These are phyloP conservation scores for Geotrupes spiniger DNA, from an alignment of 2,888 invertebrate species.

Conservation along the genomic window DNA sequence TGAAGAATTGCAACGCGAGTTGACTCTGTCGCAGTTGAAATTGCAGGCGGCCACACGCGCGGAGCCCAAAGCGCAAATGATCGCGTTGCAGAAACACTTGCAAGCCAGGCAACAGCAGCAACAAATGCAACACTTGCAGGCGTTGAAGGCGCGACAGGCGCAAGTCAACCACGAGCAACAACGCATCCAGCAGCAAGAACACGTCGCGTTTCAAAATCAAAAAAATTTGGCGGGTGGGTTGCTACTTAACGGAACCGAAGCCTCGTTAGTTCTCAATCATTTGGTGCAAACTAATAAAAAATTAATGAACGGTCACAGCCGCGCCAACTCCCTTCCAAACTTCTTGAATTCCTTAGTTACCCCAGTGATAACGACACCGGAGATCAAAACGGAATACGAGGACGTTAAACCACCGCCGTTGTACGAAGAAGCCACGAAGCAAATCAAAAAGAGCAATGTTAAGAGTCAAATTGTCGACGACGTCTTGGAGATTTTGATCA, in stretches of 20 bases:
- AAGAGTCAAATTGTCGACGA: conserved; percentile 86
- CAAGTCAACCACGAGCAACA: conserved; percentile 50
- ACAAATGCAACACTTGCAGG: conserved; percentile 61
- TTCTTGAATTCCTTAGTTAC: conserved; percentile 52
- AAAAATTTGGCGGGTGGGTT: conserved; percentile 53
- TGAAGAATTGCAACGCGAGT: conserved; percentile 79
- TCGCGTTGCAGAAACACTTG: conserved; percentile 40
- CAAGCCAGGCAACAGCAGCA: conserved; percentile 55
- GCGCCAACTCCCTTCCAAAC: conserved; percentile 59
- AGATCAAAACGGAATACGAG: conserved; percentile 39
- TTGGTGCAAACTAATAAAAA: conserved; percentile 52
- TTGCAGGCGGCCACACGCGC: conserved; percentile 59
- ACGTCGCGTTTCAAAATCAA: conserved; percentile 49
- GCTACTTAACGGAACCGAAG: conserved; percentile 62
- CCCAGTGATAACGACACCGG: conserved; percentile 46
- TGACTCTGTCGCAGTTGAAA: conserved; percentile 75
- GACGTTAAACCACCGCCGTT: conserved; percentile 59
- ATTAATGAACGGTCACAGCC: conserved; percentile 52
- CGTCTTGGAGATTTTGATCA: conserved; percentile 88
- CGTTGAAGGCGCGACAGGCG: conserved; percentile 53
- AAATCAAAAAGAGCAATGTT: conserved; percentile 45
- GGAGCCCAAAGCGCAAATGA: conserved; percentile 44
- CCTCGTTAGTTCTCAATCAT: conserved; percentile 54
- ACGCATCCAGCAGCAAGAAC: conserved; percentile 53
- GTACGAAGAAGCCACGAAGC: conserved; percentile 75